A percentile compares a stretch with the other conserved stretches of the same genome.
phyloP scores from a whole-genome alignment of 2,797 vertebrate species.

The Tamandua tetradactyla region DNA sequence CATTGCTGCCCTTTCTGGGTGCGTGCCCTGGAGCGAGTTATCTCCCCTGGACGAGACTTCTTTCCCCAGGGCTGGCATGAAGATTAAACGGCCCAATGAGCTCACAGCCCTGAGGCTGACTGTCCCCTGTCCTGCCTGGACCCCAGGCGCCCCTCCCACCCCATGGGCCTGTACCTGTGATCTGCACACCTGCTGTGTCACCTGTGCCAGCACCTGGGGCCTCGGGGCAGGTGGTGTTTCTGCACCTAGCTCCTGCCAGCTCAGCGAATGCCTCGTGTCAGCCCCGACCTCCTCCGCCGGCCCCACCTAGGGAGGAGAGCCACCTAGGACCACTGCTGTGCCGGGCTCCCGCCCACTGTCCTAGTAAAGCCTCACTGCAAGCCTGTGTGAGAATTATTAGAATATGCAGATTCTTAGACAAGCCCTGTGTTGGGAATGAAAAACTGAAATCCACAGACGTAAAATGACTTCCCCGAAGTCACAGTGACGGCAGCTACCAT shows the following conservation, averaged over 20 bases:
- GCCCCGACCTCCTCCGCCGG: accelerated
- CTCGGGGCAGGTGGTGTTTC: background rate
- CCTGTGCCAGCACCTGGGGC: background rate
- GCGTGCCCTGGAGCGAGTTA: background rate
- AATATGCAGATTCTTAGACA: too few relatives aligned
- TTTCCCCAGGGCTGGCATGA: background rate
- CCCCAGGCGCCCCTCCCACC: too few relatives aligned
- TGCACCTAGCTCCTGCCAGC: background rate
- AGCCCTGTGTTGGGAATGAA: background rate
- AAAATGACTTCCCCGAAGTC: background rate
- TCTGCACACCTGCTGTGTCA: background rate
- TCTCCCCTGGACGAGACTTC: background rate
- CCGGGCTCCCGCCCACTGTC: background rate
- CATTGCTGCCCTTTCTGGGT: background rate
- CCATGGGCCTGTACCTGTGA: background rate
- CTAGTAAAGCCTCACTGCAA: background rate
- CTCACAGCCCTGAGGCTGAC: accelerated
- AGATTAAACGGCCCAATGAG: too few relatives aligned
- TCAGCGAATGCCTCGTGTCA: background rate
- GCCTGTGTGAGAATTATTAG: background rate
- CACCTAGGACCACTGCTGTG: background rate
- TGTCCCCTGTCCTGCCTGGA: background rate
- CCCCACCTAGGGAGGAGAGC: background rate
- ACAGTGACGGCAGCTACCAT: background rate
- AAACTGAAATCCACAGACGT: background rate